Base-by-base conservation (phyloP, 2,113 vertebrate genomes). In the Misgurnus anguillicaudatus region DNA sequence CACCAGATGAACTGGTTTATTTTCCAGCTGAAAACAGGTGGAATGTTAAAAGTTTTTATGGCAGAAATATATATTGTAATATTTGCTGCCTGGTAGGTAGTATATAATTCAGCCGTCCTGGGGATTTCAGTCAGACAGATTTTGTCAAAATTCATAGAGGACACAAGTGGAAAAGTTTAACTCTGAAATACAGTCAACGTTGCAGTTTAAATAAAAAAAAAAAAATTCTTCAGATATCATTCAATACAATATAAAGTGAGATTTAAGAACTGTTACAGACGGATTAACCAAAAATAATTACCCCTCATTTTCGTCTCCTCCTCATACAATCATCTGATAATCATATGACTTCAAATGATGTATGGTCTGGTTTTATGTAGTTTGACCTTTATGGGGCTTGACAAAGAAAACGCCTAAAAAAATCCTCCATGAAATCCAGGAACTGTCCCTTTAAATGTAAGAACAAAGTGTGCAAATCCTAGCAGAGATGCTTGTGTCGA, bases 41-140 rank as follows among this genome's bases (percentile, higher is more conserved):
- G 58, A 72, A 71, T 13, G 66, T 61, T 11, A 80, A 72, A 24
- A 79, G 78, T 77, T 64, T 79, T 73, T 64, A 67, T 24, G 47
- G 45, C 51, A 58, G 55, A 78, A 71, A 67, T 21, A 21, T 62
- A 21, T 73, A 75, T 69, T 38, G 57, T 11, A 39, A 51, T 42
- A 83, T 75, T 79, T 70, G 70, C 48, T 51, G 75, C 76, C 72
- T 53, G 24, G 2, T 31, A 31, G 24, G 2, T 31, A 31, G 67
- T 57, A 47, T 63, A 53, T 70, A 64, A 83, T 79, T 77, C 61
- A 4, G 38, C n/a, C 67, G n/a, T 63, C 65, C 48, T 53, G 48
- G n/a, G 57, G 19, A 74, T 60, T 74, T 74, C n/a, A n/a, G n/a
- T n/a, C n/a, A n/a, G 71, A 57, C n/a, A 21, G 16, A 9, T 11